These are phyloP conservation scores for Zaprionus ghesquierei DNA, from an alignment of 1,140 invertebrate genomes.

Conservation along the genomic window DNA sequence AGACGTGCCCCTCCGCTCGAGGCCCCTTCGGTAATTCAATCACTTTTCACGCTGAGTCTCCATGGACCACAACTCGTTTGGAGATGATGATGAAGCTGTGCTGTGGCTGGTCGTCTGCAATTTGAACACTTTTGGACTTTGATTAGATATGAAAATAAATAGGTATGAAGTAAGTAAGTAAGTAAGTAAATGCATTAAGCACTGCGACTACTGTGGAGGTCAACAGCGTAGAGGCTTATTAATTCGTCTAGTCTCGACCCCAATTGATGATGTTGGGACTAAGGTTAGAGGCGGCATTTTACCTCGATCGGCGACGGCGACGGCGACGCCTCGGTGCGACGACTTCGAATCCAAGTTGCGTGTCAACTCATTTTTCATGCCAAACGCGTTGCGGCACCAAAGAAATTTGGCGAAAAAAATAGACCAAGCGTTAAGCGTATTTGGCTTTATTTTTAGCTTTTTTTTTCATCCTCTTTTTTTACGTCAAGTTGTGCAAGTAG, in stretches of 20 bases:
- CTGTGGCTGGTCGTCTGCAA: slow-evolving; percentile 20
- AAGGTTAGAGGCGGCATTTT: slow-evolving; percentile 6
- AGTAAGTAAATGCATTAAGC: not conserved
- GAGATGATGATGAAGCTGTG: slow-evolving; percentile 4
- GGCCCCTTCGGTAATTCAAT: slow-evolving; percentile 62
- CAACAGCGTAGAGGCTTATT: not conserved
- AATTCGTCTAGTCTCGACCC: not conserved
- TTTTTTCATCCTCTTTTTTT: not conserved
- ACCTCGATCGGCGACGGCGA: not conserved
- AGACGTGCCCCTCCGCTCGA: not conserved
- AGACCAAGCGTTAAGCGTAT: slow-evolving; percentile 48
- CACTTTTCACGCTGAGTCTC: slow-evolving; percentile 52
- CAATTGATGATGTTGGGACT: not conserved
- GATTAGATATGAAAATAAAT: slow-evolving; percentile 38
- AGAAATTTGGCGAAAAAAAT: slow-evolving; percentile 35
- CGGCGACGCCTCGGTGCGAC: not conserved
- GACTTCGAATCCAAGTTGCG: slow-evolving; percentile 5
- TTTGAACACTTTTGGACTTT: slow-evolving; percentile 60
- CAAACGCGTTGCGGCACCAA: slow-evolving; percentile 15
- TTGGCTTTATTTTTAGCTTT: slow-evolving; percentile 1
- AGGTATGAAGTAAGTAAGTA: not conserved
- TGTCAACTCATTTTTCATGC: slow-evolving; percentile 23
- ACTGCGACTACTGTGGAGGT: not conserved
- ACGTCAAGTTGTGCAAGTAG: slow-evolving; percentile 25
- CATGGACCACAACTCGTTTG: slow-evolving; percentile 46